Base-by-base conservation (phyloP, 30 jellyfish, hydroid and myxozoan genomes). In the Mastigias papua region DNA sequence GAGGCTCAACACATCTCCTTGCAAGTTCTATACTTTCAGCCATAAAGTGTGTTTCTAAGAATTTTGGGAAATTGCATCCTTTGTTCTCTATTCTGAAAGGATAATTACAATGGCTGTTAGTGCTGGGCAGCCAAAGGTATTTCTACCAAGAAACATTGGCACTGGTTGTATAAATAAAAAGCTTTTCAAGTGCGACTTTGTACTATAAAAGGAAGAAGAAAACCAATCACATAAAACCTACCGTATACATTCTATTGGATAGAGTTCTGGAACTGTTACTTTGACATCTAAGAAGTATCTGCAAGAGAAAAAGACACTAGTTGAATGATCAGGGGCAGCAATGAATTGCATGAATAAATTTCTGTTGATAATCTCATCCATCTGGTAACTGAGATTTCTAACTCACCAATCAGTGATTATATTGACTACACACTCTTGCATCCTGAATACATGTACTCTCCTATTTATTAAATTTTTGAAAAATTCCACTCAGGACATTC, bases 1-100 rank as follows among this genome's bases (percentile, higher is more conserved):
- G 97, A 64, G 95, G 92, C 42, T 91, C 93, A 60, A 91, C 95
- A 82, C 97, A 91, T 61, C 69, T 63, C 28, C 97, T 72, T 34
- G 97, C 91, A 2, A 91, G 65, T 61, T 91, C 97, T 28, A 34
- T 35, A 46, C 92, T 50, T 72, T 91, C 96, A 16, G 92, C 97
- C 21, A 84, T 69, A 58, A 91, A 91, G 67, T 91, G 97, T 0
- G 88, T 76, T 34, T 91, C 91, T 74, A 84, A 76, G 26, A 82
- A 34, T 66, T 64, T 66, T 22, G 97, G 97, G 66, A 91, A 91
- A 42, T 91, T 91, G 48, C 96, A 91, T n/a, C 78, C 95, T 68
- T 82, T 91, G 80, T 82, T 48, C 54, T 73, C 95, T 49, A 91
- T 84, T 34, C 97, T 91, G 89, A 27, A 82, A 63, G 33, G 34